phyloP scores from a whole-genome alignment of 2,888 invertebrate genomes.

The Netelia virgata region DNA sequence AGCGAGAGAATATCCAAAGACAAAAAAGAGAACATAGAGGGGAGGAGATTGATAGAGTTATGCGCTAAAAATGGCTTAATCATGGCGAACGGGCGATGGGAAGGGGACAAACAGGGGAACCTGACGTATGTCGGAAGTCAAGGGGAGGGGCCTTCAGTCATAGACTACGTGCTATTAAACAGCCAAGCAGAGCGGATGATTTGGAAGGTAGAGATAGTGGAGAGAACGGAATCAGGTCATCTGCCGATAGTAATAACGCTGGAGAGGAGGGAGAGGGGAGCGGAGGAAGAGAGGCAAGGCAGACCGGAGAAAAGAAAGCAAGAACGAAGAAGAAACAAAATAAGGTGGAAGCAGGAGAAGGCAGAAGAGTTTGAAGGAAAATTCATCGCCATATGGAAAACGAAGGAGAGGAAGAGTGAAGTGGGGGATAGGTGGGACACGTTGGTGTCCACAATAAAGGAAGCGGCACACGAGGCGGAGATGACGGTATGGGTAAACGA shows the following conservation, averaged over 20 bases:
- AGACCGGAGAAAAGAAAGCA: background rate
- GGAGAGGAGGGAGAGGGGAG: background rate
- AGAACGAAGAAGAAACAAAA: background rate
- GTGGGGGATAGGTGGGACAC: background rate
- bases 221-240: slow-evolving; percentile 40
- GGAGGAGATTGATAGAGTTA: slow-evolving; percentile 4
- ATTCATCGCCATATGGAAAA: background rate
- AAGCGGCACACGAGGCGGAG: background rate
- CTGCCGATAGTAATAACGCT: slow-evolving; percentile 9
- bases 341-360: background rate
- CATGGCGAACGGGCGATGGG: slow-evolving; percentile 37
- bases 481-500: background rate
- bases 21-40: slow-evolving; percentile 25
- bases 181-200: background rate
- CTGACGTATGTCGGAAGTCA: slow-evolving; percentile 12
- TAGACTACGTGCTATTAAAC: slow-evolving; percentile 30
- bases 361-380: background rate
- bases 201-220: slow-evolving; percentile 5
- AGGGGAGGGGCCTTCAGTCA: slow-evolving; percentile 33
- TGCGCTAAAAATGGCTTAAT: slow-evolving; percentile 8
- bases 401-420: background rate
- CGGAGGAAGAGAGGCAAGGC: background rate
- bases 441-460: background rate
- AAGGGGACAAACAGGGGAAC: slow-evolving; percentile 16
- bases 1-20: slow-evolving; percentile 21